Evolutionary conservation across 2,888 invertebrate genomes (phyloP).

Genomic region (Leptopilina drosophilae): DNA sequence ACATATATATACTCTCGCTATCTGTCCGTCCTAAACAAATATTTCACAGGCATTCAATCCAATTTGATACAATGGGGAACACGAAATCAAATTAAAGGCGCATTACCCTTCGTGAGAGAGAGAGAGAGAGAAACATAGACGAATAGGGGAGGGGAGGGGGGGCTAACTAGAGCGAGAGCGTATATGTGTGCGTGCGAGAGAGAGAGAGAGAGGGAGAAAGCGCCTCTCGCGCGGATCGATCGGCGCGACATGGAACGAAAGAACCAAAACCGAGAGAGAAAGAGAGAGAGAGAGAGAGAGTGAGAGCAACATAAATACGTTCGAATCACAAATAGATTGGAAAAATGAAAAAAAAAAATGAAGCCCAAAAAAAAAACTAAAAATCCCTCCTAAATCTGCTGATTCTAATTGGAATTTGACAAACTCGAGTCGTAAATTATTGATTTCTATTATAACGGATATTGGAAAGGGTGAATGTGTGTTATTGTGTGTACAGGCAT

Average conservation of each 20-base stretch:
- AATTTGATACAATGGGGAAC: slow-evolving; percentile 68
- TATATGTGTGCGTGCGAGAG: too few relatives aligned
- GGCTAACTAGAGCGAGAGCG: not conserved
- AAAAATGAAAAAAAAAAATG: not conserved
- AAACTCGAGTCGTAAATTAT: slow-evolving; percentile 30
- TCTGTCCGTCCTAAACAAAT: slow-evolving; percentile 67
- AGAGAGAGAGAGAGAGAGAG: too few relatives aligned
- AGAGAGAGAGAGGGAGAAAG: slow-evolving; percentile 48
- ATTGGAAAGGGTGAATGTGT: too few relatives aligned
- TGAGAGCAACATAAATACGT: not conserved
- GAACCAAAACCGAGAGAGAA: slow-evolving; percentile 17
- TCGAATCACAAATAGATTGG: slow-evolving; percentile 26
- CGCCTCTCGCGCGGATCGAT: slow-evolving; percentile 54
- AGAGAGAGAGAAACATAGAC: slow-evolving; percentile 49
- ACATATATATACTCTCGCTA: slow-evolving; percentile 11
- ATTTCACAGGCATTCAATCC: slow-evolving; percentile 69
- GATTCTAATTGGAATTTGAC: slow-evolving; percentile 38
- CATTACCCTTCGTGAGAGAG: slow-evolving; percentile 52
- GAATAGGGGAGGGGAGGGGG: not conserved
- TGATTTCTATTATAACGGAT: slow-evolving; percentile 1
- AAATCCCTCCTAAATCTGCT: slow-evolving; percentile 16
- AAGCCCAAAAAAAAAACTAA: too few relatives aligned
- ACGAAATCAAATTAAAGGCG: slow-evolving; percentile 69
- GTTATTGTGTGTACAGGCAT: too few relatives aligned
- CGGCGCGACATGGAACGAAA: slow-evolving; percentile 32